Evolutionary conservation across 1,140 invertebrate genomes (phyloP).

Genomic region (Drosophila obscura): DNA sequence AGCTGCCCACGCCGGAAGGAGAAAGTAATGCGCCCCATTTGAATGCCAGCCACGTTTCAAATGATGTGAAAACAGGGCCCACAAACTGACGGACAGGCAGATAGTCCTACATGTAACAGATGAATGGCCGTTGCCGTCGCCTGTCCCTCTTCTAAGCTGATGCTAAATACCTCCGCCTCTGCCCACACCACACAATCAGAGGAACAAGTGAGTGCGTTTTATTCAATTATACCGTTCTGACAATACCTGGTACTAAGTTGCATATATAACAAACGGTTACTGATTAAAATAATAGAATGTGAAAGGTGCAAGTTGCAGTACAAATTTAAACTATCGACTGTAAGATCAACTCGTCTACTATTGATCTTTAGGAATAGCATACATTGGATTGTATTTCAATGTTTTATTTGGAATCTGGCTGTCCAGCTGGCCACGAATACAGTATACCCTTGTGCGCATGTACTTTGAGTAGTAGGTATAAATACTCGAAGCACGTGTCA

Average conservation of each 20-base stretch:
- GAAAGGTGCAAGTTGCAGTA: too few relatives aligned
- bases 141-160: constrained; percentile 5
- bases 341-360: too few relatives aligned
- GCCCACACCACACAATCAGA: constrained; percentile 14
- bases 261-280: neutral
- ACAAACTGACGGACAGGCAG: constrained; percentile 14
- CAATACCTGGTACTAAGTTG: too few relatives aligned
- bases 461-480: neutral
- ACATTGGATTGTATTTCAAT: too few relatives aligned
- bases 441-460: too few relatives aligned
- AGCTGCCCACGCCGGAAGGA: constrained; percentile 6
- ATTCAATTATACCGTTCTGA: too few relatives aligned
- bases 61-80: constrained; percentile 67
- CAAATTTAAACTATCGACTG: too few relatives aligned
- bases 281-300: too few relatives aligned
- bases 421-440: too few relatives aligned
- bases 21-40: constrained; percentile 48
- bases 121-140: neutral
- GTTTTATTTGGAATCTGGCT: too few relatives aligned
- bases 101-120: constrained; percentile 4
- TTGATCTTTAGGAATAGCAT: too few relatives aligned
- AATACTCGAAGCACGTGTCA: constrained; percentile 64
- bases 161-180: constrained; percentile 31
- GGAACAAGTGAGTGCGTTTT: neutral
- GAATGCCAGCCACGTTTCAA: constrained; percentile 66